Base-by-base conservation (phyloP, 2,888 invertebrate genomes). In the Drosophila quinaria region DNA sequence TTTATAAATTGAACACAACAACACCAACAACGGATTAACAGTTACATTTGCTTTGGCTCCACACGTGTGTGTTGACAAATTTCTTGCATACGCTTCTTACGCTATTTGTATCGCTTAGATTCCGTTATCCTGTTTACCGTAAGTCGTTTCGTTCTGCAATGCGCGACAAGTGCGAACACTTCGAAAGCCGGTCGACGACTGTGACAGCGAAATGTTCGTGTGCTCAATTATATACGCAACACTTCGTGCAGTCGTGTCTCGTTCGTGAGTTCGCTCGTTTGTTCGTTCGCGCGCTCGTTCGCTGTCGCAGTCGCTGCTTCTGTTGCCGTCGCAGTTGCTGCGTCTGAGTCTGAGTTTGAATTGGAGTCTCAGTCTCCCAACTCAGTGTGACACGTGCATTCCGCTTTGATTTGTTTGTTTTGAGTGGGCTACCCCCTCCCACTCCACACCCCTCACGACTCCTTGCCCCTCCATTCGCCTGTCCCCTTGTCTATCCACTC, bases 131-230 rank as follows among this genome's bases (percentile, higher is more conserved):
- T n/a, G 37, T 47, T 46, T 49, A 55, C 37, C 37, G 55, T 15
- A 54, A 44, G 0, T 3, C 31, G 17, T 35, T 46, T 13, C 22
- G 39, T 35, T 35, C 54, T 37, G 25, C 11, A 31, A 25, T 50
- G 22, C 59, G 69, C 73, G 75, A 74, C 35, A 76, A 52, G 74
- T 81, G 60, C 66, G 71, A 70, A 78, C 87, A 73, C 84, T 74
- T 35, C 70, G 77, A 76, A 89, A 80, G 86, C 86, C 89, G 86
- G 89, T 70, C 75, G 78, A 89, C 87, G 89, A 86, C 89, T 86
- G 84, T 84, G 75, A 60, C 68, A 52, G 52, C 67, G 67, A 22
- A 58, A 61, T 59, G 60, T 33, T 58, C 69, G 84, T 58, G 78
- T 76, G 87, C 79, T 81, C 84, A 72, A 55, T 84, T 86, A 80